Conservation (phyloP, 2,113 vertebrate genomes). For the Beaufortia kweichowensis region DNA sequence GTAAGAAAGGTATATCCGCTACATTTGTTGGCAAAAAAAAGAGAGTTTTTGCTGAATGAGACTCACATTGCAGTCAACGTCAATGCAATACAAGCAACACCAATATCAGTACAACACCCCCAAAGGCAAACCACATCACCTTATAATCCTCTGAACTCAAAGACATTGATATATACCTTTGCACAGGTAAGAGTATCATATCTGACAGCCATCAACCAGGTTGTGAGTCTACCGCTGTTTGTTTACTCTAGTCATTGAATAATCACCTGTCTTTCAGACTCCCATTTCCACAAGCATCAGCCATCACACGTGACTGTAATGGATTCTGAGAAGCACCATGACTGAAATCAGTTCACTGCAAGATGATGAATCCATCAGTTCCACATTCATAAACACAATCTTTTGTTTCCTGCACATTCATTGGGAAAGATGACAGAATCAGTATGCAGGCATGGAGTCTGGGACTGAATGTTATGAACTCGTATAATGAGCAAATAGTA, state of each 20-base stretch:
- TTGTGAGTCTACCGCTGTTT: conserved; percentile 12
- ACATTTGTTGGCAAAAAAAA: neutral
- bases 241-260: conserved; percentile 31
- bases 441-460: conserved; percentile 37
- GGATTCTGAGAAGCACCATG: conserved; percentile 51
- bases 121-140: conserved; percentile 6
- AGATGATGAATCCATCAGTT: conserved; percentile 58
- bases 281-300: conserved; percentile 16
- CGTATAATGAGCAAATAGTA: conserved; percentile 39
- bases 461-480: conserved; percentile 46
- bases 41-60: neutral
- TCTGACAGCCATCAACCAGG: conserved; percentile 32
- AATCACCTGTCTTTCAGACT: conserved; percentile 29
- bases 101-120: neutral
- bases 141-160: neutral
- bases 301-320: conserved; percentile 52
- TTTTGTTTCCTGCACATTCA: conserved; percentile 54
- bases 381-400: conserved; percentile 57
- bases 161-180: conserved; percentile 28
- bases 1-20: conserved; percentile 1
- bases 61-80: conserved; percentile 4
- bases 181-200: conserved; percentile 6
- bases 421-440: conserved; percentile 49
- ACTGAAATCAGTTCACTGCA: conserved; percentile 49
- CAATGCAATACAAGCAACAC: neutral